phyloP scores from a whole-genome alignment of 2,888 invertebrate species.

The Orthonychiurus folsomi region DNA sequence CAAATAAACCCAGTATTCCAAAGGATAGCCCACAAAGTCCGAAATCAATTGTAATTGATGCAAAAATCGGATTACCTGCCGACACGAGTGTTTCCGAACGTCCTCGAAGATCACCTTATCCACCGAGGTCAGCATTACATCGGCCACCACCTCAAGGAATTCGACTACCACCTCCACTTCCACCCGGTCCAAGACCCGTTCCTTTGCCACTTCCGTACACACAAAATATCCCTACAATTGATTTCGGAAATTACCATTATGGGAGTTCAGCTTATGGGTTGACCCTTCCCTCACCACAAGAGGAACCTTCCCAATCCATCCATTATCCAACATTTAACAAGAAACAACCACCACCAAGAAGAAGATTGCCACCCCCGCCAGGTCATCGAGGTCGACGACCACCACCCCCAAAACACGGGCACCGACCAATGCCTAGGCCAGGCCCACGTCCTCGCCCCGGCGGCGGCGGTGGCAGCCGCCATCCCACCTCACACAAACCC shows the following conservation, averaged over 20 bases:
- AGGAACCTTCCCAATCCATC: background rate
- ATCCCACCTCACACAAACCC: slow-evolving; percentile 7
- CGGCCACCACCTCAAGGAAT: slow-evolving; percentile 13
- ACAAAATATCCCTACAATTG: slow-evolving; percentile 2
- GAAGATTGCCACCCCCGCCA: background rate
- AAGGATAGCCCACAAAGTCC: slow-evolving; percentile 3
- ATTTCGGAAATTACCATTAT: background rate
- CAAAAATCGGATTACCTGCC: background rate
- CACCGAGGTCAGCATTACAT: background rate
- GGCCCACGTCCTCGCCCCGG: background rate
- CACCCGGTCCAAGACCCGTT: slow-evolving; percentile 17
- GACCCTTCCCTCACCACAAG: background rate
- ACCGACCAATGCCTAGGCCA: background rate
- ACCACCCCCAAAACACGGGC: slow-evolving; percentile 1
- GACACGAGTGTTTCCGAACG: background rate
- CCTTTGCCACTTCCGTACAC: slow-evolving; percentile 13
- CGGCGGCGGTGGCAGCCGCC: background rate
- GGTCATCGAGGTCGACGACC: background rate
- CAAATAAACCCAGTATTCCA: background rate
- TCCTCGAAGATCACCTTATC: background rate
- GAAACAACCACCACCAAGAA: background rate
- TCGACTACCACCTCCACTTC: slow-evolving; percentile 6
- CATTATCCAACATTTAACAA: background rate
- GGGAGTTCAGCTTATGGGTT: background rate
- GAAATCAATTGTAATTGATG: slow-evolving; percentile 9